Evolutionary conservation across 2,113 vertebrate genomes (phyloP).

Genomic region (Mustela nigripes): DNA sequence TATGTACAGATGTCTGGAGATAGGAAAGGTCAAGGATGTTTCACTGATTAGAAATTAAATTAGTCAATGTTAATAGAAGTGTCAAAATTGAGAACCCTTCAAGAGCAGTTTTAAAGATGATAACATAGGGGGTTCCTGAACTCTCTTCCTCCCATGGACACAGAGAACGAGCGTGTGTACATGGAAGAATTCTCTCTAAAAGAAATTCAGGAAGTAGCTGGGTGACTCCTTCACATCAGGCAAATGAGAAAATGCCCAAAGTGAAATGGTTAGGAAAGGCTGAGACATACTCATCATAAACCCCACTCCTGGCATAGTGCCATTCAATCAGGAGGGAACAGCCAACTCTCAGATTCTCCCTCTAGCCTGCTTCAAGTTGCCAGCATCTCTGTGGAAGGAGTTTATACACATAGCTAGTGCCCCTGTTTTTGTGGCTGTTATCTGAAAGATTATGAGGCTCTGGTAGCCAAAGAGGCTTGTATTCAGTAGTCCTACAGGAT

Average conservation of each 20-base stretch:
- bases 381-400: not conserved
- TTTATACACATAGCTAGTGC: not conserved
- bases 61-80: not conserved
- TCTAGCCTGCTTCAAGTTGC: not conserved
- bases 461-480: not conserved
- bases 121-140: not conserved
- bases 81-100: not conserved
- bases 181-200: not conserved
- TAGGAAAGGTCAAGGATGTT: not conserved
- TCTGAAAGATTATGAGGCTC: not conserved
- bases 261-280: not conserved
- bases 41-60: constrained; percentile 4
- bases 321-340: not conserved
- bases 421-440: not conserved
- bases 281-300: not conserved
- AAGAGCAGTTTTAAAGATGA: not conserved
- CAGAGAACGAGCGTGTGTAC: not conserved
- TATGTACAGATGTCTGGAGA: not conserved
- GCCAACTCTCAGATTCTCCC: not conserved
- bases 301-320: not conserved
- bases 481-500: not conserved
- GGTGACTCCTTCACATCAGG: not conserved
- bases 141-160: not conserved
- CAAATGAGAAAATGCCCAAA: not conserved
- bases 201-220: not conserved